These are phyloP conservation scores for Thamnophis sirtalis DNA, from an alignment of 2,113 vertebrate species.

Conservation along the genomic window DNA sequence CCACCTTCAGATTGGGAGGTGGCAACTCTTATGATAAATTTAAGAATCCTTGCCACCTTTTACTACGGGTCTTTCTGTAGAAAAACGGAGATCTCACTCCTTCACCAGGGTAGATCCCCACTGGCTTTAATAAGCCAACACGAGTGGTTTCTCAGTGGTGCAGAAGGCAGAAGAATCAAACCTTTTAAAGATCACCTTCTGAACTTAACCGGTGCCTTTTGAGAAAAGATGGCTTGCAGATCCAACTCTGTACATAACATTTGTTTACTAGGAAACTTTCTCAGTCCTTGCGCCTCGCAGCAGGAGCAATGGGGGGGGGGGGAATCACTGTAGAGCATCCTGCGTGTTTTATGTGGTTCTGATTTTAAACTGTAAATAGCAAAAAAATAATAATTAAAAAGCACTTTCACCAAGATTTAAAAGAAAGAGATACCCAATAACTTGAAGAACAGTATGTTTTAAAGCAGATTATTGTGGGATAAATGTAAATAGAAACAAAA, in stretches of 20 bases:
- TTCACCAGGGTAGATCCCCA: background rate
- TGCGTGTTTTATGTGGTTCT: constrained; percentile 66
- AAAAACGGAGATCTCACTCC: constrained; percentile 43
- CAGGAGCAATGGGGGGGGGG: constrained; percentile 46
- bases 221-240: constrained; percentile 53
- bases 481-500: constrained; percentile 81
- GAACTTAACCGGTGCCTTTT: constrained; percentile 73
- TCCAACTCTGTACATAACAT: constrained; percentile 16
- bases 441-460: constrained; percentile 82
- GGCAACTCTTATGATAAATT: background rate
- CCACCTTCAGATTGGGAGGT: background rate
- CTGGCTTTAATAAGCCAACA: background rate
- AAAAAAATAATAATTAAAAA: constrained; percentile 80
- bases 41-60: background rate
- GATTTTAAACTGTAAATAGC: constrained; percentile 97
- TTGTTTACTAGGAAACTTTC: constrained; percentile 51
- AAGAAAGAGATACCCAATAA: constrained; percentile 74
- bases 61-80: constrained; percentile 46
- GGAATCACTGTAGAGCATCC: constrained; percentile 59
- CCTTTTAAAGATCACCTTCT: constrained; percentile 44
- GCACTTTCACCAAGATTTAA: constrained; percentile 99
- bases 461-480: constrained; percentile 79
- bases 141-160: background rate
- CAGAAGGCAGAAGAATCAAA: constrained; percentile 5
- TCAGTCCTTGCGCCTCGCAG: constrained; percentile 45